Percentiles rank a stretch among this genome's conserved stretches.
phyloP scores from a whole-genome alignment of 2,113 vertebrate genomes.

The Lepisosteus osseus region DNA sequence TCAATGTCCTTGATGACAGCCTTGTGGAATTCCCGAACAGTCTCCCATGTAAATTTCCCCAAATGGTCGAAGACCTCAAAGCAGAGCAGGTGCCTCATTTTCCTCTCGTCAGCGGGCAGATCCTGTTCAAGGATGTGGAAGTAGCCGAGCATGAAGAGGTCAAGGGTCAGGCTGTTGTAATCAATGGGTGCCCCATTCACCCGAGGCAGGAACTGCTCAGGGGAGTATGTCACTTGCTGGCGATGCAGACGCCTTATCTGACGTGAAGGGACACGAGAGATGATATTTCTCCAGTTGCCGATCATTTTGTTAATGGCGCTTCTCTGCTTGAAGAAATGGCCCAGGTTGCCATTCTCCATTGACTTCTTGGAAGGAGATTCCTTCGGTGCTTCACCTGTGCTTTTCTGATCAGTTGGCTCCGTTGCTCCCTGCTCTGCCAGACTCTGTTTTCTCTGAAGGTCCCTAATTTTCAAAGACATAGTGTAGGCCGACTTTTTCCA shows the following conservation, averaged over 20 bases:
- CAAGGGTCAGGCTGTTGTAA: constrained; percentile 81
- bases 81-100: constrained; percentile 86
- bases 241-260: constrained; percentile 68
- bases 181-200: constrained; percentile 64
- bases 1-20: constrained; percentile 85
- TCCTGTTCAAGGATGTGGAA: constrained; percentile 92
- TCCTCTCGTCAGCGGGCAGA: constrained; percentile 81
- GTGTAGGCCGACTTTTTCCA: constrained; percentile 85
- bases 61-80: constrained; percentile 95
- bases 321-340: constrained; percentile 78
- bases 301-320: constrained; percentile 77
- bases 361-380: constrained; percentile 40
- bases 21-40: constrained; percentile 82
- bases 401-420: constrained; percentile 11
- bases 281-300: constrained; percentile 74
- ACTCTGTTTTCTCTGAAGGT: constrained; percentile 52
- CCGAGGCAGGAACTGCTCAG: constrained; percentile 84
- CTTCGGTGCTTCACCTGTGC: constrained; percentile 1
- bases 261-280: constrained; percentile 67
- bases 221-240: constrained; percentile 73
- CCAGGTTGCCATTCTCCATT: constrained; percentile 56
- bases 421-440: background rate
- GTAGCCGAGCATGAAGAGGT: constrained; percentile 96
- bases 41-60: constrained; percentile 81
- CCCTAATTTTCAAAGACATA: constrained; percentile 55